These are phyloP conservation scores for Dermatemys mawii DNA, from an alignment of 2,113 vertebrate genomes.

Conservation along the genomic window DNA sequence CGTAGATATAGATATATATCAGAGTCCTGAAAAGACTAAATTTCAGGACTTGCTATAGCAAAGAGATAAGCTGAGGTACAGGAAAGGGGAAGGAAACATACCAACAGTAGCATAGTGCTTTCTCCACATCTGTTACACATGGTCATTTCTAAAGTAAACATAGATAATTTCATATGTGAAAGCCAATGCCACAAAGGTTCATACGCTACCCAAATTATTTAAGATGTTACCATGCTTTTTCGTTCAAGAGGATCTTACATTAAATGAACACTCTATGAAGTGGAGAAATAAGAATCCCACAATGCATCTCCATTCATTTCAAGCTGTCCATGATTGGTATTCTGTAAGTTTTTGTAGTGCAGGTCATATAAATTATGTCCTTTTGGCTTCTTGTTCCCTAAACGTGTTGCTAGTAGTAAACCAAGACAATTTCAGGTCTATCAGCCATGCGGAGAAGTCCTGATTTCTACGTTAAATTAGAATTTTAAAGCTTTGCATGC, in stretches of 20 bases:
- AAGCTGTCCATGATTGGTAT: background rate
- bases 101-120: background rate
- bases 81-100: background rate
- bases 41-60: background rate
- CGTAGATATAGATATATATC: background rate
- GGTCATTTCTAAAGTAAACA: background rate
- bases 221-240: background rate
- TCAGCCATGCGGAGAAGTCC: constrained; percentile 17
- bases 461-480: constrained; percentile 7
- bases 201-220: background rate
- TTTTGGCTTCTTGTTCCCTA: background rate
- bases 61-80: background rate
- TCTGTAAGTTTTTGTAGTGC: fast-evolving
- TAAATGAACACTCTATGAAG: too few species aligned
- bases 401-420: background rate
- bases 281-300: background rate
- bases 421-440: background rate
- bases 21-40: background rate
- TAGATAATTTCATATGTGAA: background rate
- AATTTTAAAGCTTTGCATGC: constrained; percentile 33
- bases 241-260: background rate
- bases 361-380: constrained; percentile 1
- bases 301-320: background rate
- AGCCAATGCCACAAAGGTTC: background rate
- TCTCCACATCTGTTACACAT: background rate